Base-by-base conservation (phyloP, 2,888 invertebrate genomes). In the Zygothrica quintamaculata region DNA sequence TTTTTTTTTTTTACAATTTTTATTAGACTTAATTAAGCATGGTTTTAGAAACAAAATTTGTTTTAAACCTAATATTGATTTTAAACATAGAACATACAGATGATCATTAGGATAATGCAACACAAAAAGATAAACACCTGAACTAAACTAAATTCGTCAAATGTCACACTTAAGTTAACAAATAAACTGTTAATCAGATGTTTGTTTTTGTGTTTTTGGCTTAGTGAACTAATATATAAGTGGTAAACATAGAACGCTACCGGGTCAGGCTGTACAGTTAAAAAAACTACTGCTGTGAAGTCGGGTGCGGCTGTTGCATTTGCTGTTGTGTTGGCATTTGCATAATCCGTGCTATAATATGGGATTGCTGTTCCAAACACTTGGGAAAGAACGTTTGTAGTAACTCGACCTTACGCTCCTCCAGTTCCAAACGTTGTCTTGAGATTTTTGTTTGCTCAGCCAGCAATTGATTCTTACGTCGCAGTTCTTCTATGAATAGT, bases 311-410 rank as follows among this genome's bases (percentile, higher is more conserved):
- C 1, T 40, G 58, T n/a, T 39, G 29, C n/a, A 44, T 51, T 16
- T 47, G 51, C 5, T 33, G 50, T 34, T 44, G 56, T 6, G 22
- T 68, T 5, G 68, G 73, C 37, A 86, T 44, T 44, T 85, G 85
- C 65, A 66, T 58, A 1, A 79, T 43, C 4, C 65, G 61, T 15
- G 65, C 66, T 3, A 89, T 50, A n/a, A 89, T 89, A 25, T 81
- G 69, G 22, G 79, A 66, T 60, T 89, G 89, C 47, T 88, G 74
- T 31, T 89, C 86, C 64, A 89, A 64, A 50, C 76, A 89, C 71
- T 89, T 89, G 29, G 89, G 89, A 43, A 89, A 85, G 71, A 89
- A 89, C 26, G 77, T 77, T 26, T 88, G 76, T 79, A 89, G 74
- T 8, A 89, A 53, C 34, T 79, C 81, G 11, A 89, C 46, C 52